phyloP scores from a whole-genome alignment of 2,113 vertebrate genomes.

The Saguinus imperator region DNA sequence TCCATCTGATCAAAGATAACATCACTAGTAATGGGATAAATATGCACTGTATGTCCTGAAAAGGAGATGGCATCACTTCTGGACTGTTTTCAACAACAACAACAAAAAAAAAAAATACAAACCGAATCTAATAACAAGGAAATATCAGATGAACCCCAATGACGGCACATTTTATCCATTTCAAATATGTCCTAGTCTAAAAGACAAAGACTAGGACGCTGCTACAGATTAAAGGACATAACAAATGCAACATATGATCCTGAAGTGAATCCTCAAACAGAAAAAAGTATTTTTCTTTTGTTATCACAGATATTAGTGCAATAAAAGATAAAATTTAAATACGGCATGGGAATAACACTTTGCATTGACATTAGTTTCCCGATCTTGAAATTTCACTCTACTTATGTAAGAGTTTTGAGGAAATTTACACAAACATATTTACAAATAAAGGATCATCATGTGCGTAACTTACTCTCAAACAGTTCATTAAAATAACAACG shows the following conservation, averaged over 20 bases:
- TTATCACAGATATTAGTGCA: background rate
- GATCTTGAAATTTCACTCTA: background rate
- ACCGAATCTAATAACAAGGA: background rate
- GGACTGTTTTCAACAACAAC: background rate
- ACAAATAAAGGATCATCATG: background rate
- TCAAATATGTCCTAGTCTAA: background rate
- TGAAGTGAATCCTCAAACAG: background rate
- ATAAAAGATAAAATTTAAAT: background rate
- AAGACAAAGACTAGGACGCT: background rate
- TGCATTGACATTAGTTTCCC: background rate
- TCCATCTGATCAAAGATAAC: background rate
- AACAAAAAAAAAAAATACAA: background rate
- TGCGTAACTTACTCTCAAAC: background rate
- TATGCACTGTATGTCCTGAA: rapidly evolving
- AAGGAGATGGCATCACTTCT: background rate
- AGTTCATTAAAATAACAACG: background rate
- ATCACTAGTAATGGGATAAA: background rate
- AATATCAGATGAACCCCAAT: background rate
- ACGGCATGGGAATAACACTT: background rate
- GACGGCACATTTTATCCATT: background rate
- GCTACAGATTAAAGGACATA: background rate
- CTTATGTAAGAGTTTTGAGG: background rate
- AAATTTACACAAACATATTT: background rate
- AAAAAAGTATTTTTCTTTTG: background rate
- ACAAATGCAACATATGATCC: background rate